Evolutionary conservation across 2,797 vertebrate species (phyloP).

Genomic region (Sebastes diploproa): DNA sequence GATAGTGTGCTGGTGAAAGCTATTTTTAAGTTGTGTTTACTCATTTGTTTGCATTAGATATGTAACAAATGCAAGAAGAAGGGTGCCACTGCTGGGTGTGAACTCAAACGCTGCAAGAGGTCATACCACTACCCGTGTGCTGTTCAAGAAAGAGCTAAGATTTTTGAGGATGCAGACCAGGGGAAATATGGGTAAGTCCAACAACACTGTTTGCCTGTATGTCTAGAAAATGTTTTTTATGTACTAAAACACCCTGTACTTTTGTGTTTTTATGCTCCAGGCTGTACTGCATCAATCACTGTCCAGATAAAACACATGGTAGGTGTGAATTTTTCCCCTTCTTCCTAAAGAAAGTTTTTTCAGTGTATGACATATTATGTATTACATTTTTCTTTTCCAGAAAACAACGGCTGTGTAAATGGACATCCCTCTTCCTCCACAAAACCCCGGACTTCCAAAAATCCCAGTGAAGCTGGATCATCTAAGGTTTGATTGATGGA

Average conservation of each 20-base stretch:
- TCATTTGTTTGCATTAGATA: conserved; percentile 34
- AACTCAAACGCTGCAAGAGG: conserved; percentile 65
- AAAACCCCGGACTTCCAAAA: not conserved
- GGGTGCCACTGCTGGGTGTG: conserved; percentile 82
- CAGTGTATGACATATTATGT: no score
- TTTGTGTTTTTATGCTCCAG: conserved; percentile 43
- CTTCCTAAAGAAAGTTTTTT: not conserved
- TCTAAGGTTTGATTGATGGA: conserved; percentile 40
- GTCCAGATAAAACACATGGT: not conserved
- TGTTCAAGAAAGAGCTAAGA: not conserved
- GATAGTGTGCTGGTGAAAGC: not conserved
- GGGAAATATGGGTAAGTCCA: conserved; percentile 66
- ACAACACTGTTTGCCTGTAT: not conserved
- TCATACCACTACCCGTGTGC: conserved; percentile 83
- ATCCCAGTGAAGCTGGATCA: not conserved
- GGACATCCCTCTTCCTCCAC: not conserved
- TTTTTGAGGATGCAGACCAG: not conserved
- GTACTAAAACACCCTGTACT: not conserved
- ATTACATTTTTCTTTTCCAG: conserved; percentile 7
- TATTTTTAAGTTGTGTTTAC: not conserved
- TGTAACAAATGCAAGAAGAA: conserved; percentile 63
- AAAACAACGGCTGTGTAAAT: not conserved
- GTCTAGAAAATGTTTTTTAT: not conserved
- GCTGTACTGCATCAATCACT: conserved; percentile 62
- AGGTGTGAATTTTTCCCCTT: not conserved